A percentile compares a stretch with the other conserved stretches of the same genome.
phyloP scores from a whole-genome alignment of 2,113 vertebrate genomes.

The Spilogale gracilis region DNA sequence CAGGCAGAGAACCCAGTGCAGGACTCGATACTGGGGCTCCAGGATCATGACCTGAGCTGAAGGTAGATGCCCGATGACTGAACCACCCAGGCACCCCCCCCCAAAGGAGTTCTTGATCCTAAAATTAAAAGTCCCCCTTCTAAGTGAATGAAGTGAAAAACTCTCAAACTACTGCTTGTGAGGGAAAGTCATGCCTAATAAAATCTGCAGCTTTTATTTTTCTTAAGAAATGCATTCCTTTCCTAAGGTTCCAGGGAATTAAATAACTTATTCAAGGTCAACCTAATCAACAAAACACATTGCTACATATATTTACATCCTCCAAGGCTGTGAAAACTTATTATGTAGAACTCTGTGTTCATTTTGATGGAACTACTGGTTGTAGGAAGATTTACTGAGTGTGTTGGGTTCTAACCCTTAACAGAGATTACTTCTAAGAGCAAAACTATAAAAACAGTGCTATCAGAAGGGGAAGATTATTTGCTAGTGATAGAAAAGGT shows the following conservation, averaged over 20 bases:
- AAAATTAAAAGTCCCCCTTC: neutral
- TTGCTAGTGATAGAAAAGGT: neutral
- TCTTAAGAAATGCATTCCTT: neutral
- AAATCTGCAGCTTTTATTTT: neutral
- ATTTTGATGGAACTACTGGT: neutral
- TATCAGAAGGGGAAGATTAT: neutral
- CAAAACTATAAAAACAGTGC: neutral
- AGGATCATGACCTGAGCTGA: too few relatives aligned
- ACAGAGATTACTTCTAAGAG: neutral
- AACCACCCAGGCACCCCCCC: neutral
- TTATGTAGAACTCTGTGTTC: neutral
- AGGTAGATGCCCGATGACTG: neutral
- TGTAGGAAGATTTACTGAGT: neutral
- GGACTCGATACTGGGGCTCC: too few relatives aligned
- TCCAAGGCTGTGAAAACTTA: neutral
- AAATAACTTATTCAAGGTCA: neutral
- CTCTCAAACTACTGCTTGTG: neutral
- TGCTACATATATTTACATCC: neutral
- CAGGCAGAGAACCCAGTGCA: too few relatives aligned
- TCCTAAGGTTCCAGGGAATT: neutral
- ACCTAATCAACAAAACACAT: neutral
- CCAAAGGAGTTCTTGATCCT: neutral
- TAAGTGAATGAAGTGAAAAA: neutral
- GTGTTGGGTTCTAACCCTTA: slow-evolving; percentile 17
- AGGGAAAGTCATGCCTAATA: neutral